phyloP scores from a whole-genome alignment of 2,888 invertebrate species.

The Acanthosepion lycidas region DNA sequence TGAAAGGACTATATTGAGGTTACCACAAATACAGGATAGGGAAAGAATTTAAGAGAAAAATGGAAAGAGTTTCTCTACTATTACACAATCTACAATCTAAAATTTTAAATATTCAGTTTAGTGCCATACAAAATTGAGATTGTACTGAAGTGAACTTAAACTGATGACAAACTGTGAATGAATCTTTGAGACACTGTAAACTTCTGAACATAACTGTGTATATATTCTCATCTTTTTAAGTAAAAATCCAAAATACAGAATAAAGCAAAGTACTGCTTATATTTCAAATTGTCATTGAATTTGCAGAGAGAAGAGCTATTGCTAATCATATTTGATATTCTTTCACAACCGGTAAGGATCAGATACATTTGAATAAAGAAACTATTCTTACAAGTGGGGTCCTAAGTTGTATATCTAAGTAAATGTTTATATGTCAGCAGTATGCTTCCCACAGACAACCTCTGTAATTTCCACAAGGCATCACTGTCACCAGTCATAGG shows the following conservation, averaged over 20 bases:
- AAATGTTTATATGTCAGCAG: background rate
- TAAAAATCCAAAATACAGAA: background rate
- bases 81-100: background rate
- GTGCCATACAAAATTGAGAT: background rate
- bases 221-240: background rate
- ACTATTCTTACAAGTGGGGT: background rate
- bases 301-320: background rate
- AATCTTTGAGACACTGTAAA: background rate
- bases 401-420: background rate
- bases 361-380: background rate
- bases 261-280: background rate
- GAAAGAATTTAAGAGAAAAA: background rate
- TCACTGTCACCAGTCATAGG: background rate
- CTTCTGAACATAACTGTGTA: background rate
- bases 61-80: background rate
- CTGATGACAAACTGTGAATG: background rate
- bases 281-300: background rate
- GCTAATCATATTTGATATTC: background rate
- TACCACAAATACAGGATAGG: background rate
- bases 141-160: background rate
- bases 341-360: background rate
- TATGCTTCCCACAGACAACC: conserved; percentile 22
- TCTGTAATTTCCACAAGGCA: background rate
- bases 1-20: background rate
- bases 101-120: background rate